These are phyloP conservation scores for Drosophila subpulchrella DNA, from an alignment of 1,140 invertebrate species.

Conservation along the genomic window DNA sequence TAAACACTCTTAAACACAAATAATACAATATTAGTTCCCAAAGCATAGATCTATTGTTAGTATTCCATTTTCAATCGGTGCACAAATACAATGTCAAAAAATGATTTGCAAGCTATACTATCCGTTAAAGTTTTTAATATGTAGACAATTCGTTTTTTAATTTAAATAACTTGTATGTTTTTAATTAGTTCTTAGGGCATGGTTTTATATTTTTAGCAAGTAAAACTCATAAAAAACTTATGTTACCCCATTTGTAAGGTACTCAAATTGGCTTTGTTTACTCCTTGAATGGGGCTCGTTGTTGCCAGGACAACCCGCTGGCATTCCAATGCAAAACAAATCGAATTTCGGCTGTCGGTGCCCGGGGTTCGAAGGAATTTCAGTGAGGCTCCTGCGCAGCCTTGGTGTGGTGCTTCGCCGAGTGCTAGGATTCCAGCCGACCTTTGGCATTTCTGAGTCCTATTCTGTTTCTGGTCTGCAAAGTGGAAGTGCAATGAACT, in stretches of 20 bases:
- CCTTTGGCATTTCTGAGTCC: slow-evolving; percentile 31
- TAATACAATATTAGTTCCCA: too few species aligned
- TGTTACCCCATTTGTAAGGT: neutral
- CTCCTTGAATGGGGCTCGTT: slow-evolving; percentile 19
- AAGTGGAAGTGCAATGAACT: slow-evolving; percentile 63
- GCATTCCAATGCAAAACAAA: slow-evolving; percentile 70
- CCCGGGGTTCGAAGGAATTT: slow-evolving; percentile 49
- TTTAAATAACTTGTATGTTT: too few species aligned
- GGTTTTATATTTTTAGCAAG: too few species aligned
- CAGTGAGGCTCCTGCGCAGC: slow-evolving; percentile 43
- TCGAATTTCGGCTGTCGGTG: slow-evolving; percentile 29
- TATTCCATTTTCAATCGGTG: too few species aligned
- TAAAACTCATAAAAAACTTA: neutral
- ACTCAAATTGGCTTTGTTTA: slow-evolving; percentile 40
- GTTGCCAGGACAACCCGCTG: slow-evolving; percentile 52
- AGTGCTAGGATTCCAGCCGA: slow-evolving; percentile 39
- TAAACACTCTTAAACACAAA: too few species aligned
- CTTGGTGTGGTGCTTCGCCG: slow-evolving; percentile 33
- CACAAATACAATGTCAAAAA: too few species aligned
- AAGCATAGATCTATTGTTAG: too few species aligned
- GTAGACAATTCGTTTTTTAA: too few species aligned
- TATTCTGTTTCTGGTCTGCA: slow-evolving; percentile 24
- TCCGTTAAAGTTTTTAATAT: too few species aligned
- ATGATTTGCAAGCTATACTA: too few species aligned
- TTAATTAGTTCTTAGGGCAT: too few species aligned